phyloP scores from a whole-genome alignment of 2,113 vertebrate species.

The Alexandromys fortis region DNA sequence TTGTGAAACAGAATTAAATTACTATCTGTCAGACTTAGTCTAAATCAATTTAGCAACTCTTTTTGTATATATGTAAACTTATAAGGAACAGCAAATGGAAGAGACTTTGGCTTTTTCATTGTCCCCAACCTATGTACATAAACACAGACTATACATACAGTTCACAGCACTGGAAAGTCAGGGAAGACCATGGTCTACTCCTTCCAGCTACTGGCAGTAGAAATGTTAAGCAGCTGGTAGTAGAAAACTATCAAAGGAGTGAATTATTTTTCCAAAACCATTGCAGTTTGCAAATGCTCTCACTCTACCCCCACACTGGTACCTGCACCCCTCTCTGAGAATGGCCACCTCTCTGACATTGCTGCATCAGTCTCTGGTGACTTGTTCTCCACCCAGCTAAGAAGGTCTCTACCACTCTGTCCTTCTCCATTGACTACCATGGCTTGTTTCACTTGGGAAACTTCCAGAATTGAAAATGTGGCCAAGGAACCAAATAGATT shows the following conservation, averaged over 20 bases:
- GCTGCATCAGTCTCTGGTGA: slow-evolving; percentile 23
- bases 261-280: slow-evolving; percentile 27
- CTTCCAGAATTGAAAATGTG: slow-evolving; percentile 62
- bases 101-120: not conserved
- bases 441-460: slow-evolving; percentile 62
- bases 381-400: not conserved
- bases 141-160: not conserved
- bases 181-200: not conserved
- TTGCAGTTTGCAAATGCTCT: not conserved
- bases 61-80: not conserved
- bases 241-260: slow-evolving; percentile 8
- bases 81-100: not conserved
- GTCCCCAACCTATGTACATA: not conserved
- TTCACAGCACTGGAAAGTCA: not conserved
- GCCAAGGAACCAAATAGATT: slow-evolving; percentile 61
- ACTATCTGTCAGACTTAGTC: slow-evolving; percentile 17
- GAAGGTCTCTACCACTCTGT: not conserved
- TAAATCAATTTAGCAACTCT: slow-evolving; percentile 21
- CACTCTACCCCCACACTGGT: not conserved
- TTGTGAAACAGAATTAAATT: slow-evolving; percentile 47
- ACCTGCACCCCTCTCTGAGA: not conserved
- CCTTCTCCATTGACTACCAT: slow-evolving; percentile 41
- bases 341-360: not conserved
- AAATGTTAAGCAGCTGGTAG: not conserved
- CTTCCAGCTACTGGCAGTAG: not conserved